These are phyloP conservation scores for Octonoba sinensis DNA, from an alignment of 2,888 invertebrate species.

Conservation along the genomic window DNA sequence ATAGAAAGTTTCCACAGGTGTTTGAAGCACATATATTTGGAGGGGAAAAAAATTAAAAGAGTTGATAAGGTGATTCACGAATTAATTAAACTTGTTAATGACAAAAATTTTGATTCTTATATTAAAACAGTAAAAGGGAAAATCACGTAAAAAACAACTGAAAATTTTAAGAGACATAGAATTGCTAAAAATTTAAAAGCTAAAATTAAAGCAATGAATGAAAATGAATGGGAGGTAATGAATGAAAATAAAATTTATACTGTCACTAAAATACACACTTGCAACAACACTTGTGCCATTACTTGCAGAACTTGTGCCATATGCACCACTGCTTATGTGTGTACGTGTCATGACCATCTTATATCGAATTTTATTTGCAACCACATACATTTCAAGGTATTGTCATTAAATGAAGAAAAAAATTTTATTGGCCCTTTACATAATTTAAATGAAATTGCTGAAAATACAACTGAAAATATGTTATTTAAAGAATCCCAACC, in stretches of 20 bases:
- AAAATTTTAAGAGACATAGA: background rate
- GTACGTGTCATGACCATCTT: background rate
- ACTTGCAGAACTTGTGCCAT: background rate
- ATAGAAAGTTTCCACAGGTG: constrained; percentile 22
- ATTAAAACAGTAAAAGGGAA: constrained; percentile 12
- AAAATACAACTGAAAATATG: too few species aligned
- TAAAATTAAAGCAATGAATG: background rate
- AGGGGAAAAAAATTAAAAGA: constrained; percentile 17
- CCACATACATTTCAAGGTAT: background rate
- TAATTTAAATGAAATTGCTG: background rate
- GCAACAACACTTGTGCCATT: background rate
- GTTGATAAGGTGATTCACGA: background rate
- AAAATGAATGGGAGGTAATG: background rate
- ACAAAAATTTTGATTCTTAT: constrained; percentile 16
- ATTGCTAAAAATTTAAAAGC: background rate
- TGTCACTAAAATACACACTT: background rate
- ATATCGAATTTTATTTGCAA: constrained; percentile 2
- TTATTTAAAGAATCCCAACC: too few species aligned
- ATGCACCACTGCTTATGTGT: background rate
- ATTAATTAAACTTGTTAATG: constrained; percentile 15
- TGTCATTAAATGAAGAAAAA: background rate
- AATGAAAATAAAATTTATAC: background rate
- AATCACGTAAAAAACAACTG: constrained; percentile 5
- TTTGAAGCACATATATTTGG: constrained; percentile 18
- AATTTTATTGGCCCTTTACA: background rate